Base-by-base conservation (phyloP, 1,140 invertebrate genomes). In the Hyles euphorbiae region DNA sequence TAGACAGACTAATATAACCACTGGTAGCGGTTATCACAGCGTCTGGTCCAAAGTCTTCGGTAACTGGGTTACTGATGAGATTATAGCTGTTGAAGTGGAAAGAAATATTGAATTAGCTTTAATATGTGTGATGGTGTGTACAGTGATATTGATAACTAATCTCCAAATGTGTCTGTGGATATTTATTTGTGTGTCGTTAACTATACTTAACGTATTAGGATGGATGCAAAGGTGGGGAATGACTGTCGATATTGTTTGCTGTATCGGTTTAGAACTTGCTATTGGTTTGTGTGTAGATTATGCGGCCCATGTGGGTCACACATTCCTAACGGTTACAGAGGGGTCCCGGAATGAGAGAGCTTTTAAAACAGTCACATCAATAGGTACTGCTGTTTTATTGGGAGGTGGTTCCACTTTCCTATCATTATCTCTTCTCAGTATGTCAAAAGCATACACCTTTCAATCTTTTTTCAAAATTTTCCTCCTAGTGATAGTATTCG, bases 221-320 rank as follows among this genome's bases (percentile, higher is more conserved):
- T 94, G 94, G 67, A 95, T 98, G 94, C 93, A 92, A 70, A 74
- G 83, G 51, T 92, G 96, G 96, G 95, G 94, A 5, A 90, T 97
- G 55, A 96, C 95, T 3, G 94, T 98, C 45, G 96, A 97, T 74
- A 93, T 95, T 49, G 94, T 96, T 34, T 95, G 95, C 36, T 96
- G 95, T 79, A 96, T 98, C 63, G 94, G 92, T 60, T 86, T 96
- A 7, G 95, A 97, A 70, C 88, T 98, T 54, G 95, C 94, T n/a
- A 94, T 97, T 68, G 96, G 96, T 43, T 90, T 98, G 40, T 96
- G 95, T 72, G 95, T 97, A 1, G 96, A 98, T 89, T 96, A 97
- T 66, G 95, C 96, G 0, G 95, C 96, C 5, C 96, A 98, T 78
- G 93, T 97, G 7, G 95, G 95, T n/a, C 94, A 96, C 68, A 94